Percentiles rank a stretch among this genome's conserved stretches.
Conservation (phyloP, 2,888 invertebrate genomes). For the Athalia circularis region DNA sequence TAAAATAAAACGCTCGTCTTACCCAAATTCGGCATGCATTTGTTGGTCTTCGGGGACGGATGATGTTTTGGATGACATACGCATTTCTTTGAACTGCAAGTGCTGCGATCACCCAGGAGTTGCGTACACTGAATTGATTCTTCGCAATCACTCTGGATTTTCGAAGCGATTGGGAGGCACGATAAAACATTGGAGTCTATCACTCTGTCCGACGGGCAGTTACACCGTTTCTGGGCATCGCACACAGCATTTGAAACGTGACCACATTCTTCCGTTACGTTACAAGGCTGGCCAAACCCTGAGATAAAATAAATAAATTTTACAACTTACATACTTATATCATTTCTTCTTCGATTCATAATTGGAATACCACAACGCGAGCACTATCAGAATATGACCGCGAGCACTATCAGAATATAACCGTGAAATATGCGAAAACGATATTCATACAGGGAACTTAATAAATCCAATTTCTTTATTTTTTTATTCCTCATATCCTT, state of each 20-base stretch:
- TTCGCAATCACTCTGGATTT: constrained; percentile 52
- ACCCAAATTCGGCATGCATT: constrained; percentile 56
- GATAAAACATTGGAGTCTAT: constrained; percentile 45
- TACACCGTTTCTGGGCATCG: constrained; percentile 51
- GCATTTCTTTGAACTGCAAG: constrained; percentile 56
- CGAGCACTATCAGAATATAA: too few species aligned
- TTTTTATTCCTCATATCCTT: too few species aligned
- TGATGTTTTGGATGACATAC: constrained; percentile 53
- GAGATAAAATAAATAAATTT: neutral
- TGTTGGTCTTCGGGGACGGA: constrained; percentile 47
- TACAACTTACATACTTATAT: too few species aligned
- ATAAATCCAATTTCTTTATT: too few species aligned
- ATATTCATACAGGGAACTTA: too few species aligned
- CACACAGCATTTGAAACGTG: constrained; percentile 54
- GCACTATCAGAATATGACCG: too few species aligned
- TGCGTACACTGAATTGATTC: constrained; percentile 56
- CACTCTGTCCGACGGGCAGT: constrained; percentile 50
- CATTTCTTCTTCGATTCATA: too few species aligned
- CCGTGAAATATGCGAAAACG: too few species aligned
- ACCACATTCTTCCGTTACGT: constrained; percentile 55
- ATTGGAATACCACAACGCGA: too few species aligned
- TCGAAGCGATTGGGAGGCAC: constrained; percentile 54
- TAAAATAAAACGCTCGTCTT: constrained; percentile 19
- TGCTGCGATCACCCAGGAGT: constrained; percentile 48
- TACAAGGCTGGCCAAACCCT: constrained; percentile 55